Conservation (phyloP, 2,113 vertebrate species). For the Aspidoscelis tigris region DNA sequence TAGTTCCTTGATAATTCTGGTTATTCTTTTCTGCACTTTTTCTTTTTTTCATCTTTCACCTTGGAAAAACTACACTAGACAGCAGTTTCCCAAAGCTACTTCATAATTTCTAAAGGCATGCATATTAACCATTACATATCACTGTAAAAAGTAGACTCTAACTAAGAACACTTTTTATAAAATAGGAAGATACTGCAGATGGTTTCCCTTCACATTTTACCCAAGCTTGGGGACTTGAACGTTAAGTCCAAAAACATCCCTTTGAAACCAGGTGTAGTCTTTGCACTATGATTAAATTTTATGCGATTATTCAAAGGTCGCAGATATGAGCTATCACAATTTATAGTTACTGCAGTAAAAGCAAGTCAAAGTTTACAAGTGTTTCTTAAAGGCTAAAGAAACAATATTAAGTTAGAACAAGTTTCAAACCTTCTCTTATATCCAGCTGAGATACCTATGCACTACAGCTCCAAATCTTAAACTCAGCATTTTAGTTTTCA, state of each 20-base stretch:
- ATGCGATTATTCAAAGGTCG: conserved; percentile 1
- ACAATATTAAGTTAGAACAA: not conserved
- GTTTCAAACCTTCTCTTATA: too few relatives aligned
- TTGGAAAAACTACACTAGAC: not conserved
- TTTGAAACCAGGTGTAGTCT: too few relatives aligned
- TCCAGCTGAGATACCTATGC: not conserved
- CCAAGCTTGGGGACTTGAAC: too few relatives aligned
- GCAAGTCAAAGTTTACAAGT: not conserved
- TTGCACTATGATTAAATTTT: not conserved
- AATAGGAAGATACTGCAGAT: not conserved
- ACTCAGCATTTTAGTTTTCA: not conserved
- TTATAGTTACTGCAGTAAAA: not conserved
- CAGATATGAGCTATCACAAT: not conserved
- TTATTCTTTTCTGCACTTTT: too few relatives aligned
- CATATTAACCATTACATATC: not conserved
- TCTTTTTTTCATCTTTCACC: not conserved
- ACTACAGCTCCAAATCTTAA: not conserved
- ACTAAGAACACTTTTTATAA: not conserved
- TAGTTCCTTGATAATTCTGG: too few relatives aligned
- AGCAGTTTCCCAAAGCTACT: not conserved
- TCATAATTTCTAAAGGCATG: not conserved
- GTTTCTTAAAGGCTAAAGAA: not conserved
- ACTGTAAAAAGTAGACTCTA: not conserved
- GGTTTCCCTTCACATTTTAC: not conserved
- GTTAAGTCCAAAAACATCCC: not conserved